Evolutionary conservation across 2,888 invertebrate genomes (phyloP).

Genomic region (Hipparchia semele): DNA sequence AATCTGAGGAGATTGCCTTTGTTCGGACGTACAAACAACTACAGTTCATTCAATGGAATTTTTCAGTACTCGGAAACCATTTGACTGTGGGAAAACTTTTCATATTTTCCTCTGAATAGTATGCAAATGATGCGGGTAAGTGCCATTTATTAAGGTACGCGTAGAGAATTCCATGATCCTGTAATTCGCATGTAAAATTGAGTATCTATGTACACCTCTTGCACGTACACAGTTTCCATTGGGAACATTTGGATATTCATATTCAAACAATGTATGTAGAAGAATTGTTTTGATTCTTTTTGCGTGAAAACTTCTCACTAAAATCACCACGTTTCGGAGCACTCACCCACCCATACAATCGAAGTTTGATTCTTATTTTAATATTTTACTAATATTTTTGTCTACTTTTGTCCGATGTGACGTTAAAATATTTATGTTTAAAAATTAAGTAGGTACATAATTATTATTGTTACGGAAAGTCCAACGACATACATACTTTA

Average conservation of each 20-base stretch:
- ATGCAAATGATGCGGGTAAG: conserved; percentile 27
- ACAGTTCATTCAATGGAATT: conserved; percentile 63
- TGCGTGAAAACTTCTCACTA: not conserved
- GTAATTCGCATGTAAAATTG: conserved; percentile 1
- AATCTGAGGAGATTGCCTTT: conserved; percentile 70
- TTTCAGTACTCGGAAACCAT: conserved; percentile 44
- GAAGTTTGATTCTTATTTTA: too few relatives aligned
- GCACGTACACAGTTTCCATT: not conserved
- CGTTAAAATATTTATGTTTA: too few relatives aligned
- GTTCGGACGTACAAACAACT: conserved; percentile 69
- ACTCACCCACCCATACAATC: too few relatives aligned
- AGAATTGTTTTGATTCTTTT: not conserved
- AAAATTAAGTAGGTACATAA: too few relatives aligned
- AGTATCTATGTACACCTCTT: not conserved
- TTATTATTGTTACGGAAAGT: too few relatives aligned
- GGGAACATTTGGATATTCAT: not conserved
- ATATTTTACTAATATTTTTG: too few relatives aligned
- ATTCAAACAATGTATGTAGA: not conserved
- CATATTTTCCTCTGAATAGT: conserved; percentile 32
- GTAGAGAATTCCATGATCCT: conserved; percentile 9
- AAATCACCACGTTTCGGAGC: too few relatives aligned
- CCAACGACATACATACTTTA: too few relatives aligned
- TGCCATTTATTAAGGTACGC: conserved; percentile 17
- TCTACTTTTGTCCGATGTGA: too few relatives aligned
- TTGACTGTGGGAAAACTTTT: conserved; percentile 39